These are phyloP conservation scores for Sylvilagus bachmani DNA, from an alignment of 2,113 vertebrate genomes.

Conservation along the genomic window DNA sequence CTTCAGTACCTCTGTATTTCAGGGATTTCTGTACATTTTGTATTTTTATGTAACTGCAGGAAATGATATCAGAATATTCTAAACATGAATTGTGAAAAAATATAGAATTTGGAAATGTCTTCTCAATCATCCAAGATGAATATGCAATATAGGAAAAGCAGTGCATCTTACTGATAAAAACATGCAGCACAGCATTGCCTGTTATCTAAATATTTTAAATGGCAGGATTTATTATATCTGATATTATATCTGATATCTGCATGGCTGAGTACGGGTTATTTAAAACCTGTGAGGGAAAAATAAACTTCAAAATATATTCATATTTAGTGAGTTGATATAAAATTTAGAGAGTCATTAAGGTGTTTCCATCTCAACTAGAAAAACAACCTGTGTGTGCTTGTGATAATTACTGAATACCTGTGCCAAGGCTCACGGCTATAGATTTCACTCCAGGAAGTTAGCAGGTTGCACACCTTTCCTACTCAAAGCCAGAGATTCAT, in stretches of 20 bases:
- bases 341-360: background rate
- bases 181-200: background rate
- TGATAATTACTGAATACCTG: rapidly evolving
- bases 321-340: background rate
- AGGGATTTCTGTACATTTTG: background rate
- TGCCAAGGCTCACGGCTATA: background rate
- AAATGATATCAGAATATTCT: background rate
- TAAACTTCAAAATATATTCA: background rate
- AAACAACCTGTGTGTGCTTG: background rate
- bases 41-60: background rate
- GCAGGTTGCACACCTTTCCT: background rate
- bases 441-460: too few relatives aligned
- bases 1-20: rapidly evolving
- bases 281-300: background rate
- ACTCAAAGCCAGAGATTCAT: background rate
- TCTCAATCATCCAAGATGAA: background rate
- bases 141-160: background rate
- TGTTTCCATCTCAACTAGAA: background rate
- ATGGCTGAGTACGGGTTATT: background rate
- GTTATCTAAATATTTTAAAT: background rate
- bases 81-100: background rate
- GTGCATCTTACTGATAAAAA: background rate
- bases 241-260: background rate
- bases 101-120: background rate
- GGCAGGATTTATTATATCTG: background rate